Percentiles rank a stretch among this genome's conserved stretches.
Conservation (phyloP, 37 sponge, comb jelly and placozoan species). For the Mnemiopsis leidyi region DNA sequence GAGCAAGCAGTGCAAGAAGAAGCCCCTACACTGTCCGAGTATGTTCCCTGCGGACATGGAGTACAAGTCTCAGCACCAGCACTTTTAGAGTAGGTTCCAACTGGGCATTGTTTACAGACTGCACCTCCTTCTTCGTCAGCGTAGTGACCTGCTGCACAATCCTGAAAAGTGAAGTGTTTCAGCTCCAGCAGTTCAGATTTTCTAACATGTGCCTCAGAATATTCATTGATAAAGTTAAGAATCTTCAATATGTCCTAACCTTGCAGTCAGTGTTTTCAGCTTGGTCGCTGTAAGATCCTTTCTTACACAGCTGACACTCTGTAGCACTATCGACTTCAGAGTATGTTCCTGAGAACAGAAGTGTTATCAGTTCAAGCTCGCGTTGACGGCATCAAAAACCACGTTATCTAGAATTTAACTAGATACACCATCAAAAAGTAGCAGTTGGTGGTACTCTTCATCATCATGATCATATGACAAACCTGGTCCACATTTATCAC, state of each 20-base stretch:
- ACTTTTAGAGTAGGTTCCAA: slow-evolving; percentile 1
- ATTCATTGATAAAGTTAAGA: not conserved
- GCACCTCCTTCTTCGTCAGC: slow-evolving; percentile 1
- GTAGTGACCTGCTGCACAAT: not conserved
- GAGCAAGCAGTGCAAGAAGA: not conserved
- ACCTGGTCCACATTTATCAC: slow-evolving; percentile 37
- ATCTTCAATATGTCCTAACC: not conserved
- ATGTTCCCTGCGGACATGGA: not conserved
- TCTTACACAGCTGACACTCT: not conserved
- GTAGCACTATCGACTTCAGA: not conserved
- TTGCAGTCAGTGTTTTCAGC: slow-evolving; percentile 47
- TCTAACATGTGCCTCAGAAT: too few relatives aligned
- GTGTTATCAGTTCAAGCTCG: too few relatives aligned
- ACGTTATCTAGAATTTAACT: too few relatives aligned
- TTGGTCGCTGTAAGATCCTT: slow-evolving; percentile 4
- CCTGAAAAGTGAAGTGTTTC: too few relatives aligned
- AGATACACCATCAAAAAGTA: too few relatives aligned
- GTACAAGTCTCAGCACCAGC: not conserved
- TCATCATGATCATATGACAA: not conserved
- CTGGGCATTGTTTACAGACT: not conserved
- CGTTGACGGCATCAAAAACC: too few relatives aligned
- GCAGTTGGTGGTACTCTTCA: too few relatives aligned
- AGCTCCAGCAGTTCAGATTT: too few relatives aligned
- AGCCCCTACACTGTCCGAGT: not conserved
- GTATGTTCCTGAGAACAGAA: not conserved